Evolutionary conservation across 1,140 invertebrate species (phyloP).

Genomic region (Trichoplusia ni): DNA sequence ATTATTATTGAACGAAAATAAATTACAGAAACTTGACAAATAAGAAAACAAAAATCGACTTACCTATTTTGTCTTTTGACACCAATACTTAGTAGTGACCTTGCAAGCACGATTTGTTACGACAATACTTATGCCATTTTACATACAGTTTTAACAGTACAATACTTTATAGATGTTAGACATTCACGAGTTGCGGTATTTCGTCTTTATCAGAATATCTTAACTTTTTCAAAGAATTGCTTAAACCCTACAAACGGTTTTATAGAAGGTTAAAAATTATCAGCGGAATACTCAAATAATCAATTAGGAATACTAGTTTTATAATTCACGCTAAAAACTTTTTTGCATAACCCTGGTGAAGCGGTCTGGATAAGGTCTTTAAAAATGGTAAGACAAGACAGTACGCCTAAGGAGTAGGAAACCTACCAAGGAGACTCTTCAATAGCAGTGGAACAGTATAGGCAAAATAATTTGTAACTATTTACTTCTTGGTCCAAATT

Average conservation of each 20-base stretch:
- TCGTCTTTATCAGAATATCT: slow-evolving; percentile 30
- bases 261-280: slow-evolving; percentile 28
- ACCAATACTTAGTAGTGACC: neutral
- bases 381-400: no score
- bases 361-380: no score
- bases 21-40: neutral
- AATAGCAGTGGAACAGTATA: no score
- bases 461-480: no score
- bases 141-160: neutral
- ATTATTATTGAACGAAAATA: neutral
- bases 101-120: neutral
- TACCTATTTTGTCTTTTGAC: neutral
- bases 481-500: no score
- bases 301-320: neutral
- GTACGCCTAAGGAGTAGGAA: no score
- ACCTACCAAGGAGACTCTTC: no score
- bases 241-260: slow-evolving; percentile 20
- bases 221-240: slow-evolving; percentile 28
- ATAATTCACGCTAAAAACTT: neutral
- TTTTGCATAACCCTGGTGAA: no score
- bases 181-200: slow-evolving; percentile 31
- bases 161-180: slow-evolving; percentile 25
- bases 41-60: neutral
- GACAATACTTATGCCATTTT: neutral
- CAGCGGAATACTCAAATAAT: neutral